These are phyloP conservation scores for Brassicogethes aeneus DNA, from an alignment of 2,888 invertebrate species.

Conservation along the genomic window DNA sequence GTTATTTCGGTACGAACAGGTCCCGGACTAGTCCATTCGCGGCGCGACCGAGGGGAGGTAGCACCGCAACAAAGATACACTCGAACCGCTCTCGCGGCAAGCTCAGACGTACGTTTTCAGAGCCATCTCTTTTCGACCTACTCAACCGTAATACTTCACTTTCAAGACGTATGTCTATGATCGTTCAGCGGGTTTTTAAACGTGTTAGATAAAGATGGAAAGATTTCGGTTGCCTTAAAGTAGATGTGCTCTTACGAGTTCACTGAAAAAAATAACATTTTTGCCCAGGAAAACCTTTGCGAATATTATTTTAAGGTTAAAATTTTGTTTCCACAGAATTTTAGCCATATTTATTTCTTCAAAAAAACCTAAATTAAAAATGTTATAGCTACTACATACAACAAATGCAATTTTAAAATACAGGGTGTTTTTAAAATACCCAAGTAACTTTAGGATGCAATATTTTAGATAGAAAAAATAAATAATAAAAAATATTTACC, in stretches of 20 bases:
- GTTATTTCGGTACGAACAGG: constrained; percentile 1
- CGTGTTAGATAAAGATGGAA: not conserved
- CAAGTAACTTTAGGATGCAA: no score
- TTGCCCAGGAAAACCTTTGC: no score
- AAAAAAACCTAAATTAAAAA: no score
- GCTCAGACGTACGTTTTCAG: not conserved
- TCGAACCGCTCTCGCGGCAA: not conserved
- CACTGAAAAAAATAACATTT: no score
- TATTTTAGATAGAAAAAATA: no score
- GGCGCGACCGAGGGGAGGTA: not conserved
- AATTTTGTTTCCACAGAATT: no score
- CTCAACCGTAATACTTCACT: not conserved
- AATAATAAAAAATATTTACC: no score
- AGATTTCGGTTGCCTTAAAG: not conserved
- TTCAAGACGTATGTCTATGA: not conserved
- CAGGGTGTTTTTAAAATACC: no score
- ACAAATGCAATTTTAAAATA: no score
- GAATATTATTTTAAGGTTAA: no score
- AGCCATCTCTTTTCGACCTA: not conserved
- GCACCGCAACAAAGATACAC: not conserved
- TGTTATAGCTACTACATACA: no score
- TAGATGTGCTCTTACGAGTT: not conserved
- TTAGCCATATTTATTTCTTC: no score
- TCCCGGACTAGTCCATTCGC: not conserved
- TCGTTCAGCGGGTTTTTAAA: not conserved